Evolutionary conservation across 2,888 invertebrate species (phyloP), one percentile per base, ranked within the genome.

Genomic region (Dasysyrphus tricinctus): DNA sequence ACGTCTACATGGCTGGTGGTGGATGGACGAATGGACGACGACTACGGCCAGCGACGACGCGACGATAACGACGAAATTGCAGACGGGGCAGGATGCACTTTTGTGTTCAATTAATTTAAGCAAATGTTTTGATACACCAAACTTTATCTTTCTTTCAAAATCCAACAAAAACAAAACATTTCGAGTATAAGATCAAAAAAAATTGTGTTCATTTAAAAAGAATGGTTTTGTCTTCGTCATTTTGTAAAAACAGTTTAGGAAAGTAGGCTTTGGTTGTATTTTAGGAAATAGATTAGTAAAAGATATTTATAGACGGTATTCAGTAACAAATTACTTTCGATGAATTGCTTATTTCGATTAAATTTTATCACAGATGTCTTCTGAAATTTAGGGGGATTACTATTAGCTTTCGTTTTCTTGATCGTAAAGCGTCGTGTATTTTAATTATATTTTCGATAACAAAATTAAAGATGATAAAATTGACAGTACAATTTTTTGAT

Each of bases 81-180:
- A 59, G 24, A 59, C 39, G 39, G 37, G 74, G 42, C 70, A 72
- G 70, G 65, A 67, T 84, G 70, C 65, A 70, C 19, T 76, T 76
- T 70, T 80, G 61, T 56, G 80, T 47, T 81, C 76, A 81, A 83
- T 83, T 83, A 63, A 74, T 77, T 74, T 57, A 47, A 70, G 69
- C 69, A 72, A 69, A 72, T 80, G 80, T 80, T 84, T 75, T 63
- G 49, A 61, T 78, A 65, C 39, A 61, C 39, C 12, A 24, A 16
- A 39, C 63, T 63, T 54, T 63, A 69, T 74, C 24, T 59, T 39
- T 39, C 8, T 59, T 37, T 34, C 57, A 57, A 57, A 32, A 59
- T 24, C 24, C 24, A 24, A 24, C 24, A 61, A 24, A 61, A n/a
- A 7, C 29, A 44, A 63, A n/a, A n/a, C 24, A 42, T 16, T 24